These are phyloP conservation scores for Xestia sexstrigata DNA, from an alignment of 2,888 invertebrate genomes.

Conservation along the genomic window DNA sequence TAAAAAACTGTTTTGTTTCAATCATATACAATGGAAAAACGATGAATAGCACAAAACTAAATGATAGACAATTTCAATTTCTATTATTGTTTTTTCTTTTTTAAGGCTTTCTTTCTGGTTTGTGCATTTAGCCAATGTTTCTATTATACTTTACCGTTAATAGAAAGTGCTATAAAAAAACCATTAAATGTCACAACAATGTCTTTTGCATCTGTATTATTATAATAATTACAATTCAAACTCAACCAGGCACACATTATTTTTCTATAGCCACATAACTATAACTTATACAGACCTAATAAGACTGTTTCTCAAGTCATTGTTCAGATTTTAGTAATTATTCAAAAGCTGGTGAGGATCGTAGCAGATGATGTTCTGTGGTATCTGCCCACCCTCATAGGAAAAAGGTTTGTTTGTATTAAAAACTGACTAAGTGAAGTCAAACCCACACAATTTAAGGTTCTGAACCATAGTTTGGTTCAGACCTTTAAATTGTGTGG, in stretches of 20 bases:
- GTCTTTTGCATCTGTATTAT: neutral
- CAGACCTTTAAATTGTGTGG: too few relatives aligned
- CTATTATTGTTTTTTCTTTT: neutral
- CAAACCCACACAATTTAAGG: neutral
- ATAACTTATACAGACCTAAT: neutral
- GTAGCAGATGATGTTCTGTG: neutral
- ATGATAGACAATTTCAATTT: neutral
- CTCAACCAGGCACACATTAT: too few relatives aligned
- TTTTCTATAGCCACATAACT: neutral
- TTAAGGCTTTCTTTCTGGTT: neutral
- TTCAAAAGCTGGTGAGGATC: neutral
- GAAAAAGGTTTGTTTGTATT: neutral
- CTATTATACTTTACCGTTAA: neutral
- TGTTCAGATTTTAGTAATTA: neutral
- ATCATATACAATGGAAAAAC: neutral
- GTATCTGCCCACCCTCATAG: neutral
- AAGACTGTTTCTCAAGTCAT: neutral
- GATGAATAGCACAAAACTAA: neutral
- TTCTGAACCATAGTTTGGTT: neutral
- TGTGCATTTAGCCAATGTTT: neutral
- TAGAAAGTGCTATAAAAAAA: neutral
- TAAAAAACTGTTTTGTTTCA: constrained; percentile 21
- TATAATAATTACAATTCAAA: neutral
- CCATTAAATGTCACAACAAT: neutral
- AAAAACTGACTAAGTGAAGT: too few relatives aligned